Conservation (phyloP, 2,797 vertebrate species). For the Scolopax rusticola region DNA sequence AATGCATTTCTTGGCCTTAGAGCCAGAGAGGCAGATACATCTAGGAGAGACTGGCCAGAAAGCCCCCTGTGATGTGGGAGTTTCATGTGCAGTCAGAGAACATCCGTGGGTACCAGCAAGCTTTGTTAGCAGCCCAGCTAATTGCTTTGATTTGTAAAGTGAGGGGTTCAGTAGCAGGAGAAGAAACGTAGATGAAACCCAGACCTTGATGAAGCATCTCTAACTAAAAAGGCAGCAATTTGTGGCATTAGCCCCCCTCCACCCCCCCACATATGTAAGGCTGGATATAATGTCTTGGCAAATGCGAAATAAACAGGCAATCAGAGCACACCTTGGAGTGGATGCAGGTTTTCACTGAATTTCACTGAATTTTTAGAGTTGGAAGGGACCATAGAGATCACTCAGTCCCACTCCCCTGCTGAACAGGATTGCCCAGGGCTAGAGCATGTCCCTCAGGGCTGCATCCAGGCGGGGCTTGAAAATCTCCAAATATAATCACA, state of each 20-base stretch:
- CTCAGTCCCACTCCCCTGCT: too few relatives aligned
- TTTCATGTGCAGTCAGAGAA: neutral
- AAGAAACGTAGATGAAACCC: neutral
- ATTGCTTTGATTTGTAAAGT: constrained; percentile 28
- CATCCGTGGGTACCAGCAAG: neutral
- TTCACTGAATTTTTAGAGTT: too few relatives aligned
- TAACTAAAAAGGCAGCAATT: constrained; percentile 38
- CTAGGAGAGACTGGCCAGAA: neutral
- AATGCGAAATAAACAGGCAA: neutral
- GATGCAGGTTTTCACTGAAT: neutral
- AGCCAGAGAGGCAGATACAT: neutral
- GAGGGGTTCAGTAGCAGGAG: neutral
- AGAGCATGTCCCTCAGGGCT: too few relatives aligned
- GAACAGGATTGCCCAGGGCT: too few relatives aligned
- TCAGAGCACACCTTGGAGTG: neutral
- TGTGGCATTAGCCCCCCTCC: neutral
- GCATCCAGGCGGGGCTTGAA: too few relatives aligned
- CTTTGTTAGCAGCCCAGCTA: constrained; percentile 14
- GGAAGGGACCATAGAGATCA: too few relatives aligned
- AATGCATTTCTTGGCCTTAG: neutral
- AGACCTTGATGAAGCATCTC: constrained; percentile 56
- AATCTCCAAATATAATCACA: too few relatives aligned
- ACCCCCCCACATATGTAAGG: neutral
- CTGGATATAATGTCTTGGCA: neutral
- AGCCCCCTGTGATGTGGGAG: neutral